Conservation (phyloP, 2,113 vertebrate genomes). For the Ceyx melanurus region DNA sequence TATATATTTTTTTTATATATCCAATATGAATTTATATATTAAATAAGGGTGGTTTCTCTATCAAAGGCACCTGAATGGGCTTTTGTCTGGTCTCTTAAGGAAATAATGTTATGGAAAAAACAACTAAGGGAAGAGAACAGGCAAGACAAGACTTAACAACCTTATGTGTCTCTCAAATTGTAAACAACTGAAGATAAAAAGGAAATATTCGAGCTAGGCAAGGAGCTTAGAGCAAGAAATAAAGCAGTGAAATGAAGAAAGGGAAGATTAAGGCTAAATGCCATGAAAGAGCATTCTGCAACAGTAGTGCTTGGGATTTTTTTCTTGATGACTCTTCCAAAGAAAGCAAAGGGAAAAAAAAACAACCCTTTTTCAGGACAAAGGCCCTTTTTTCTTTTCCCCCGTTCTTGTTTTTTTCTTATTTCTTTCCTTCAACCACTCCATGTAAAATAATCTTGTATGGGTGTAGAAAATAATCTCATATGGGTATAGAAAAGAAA, state of each 20-base stretch:
- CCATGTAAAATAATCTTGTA: not conserved
- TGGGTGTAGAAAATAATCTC: not conserved
- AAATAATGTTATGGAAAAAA: not conserved
- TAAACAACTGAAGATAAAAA: not conserved
- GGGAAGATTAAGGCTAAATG: slow-evolving; percentile 15
- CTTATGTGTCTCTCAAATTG: not conserved
- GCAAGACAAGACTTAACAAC: not conserved
- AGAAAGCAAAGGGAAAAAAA: not conserved
- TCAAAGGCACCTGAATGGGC: not conserved
- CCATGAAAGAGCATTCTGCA: slow-evolving; percentile 10
- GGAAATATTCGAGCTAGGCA: not conserved
- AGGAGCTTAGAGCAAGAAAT: not conserved
- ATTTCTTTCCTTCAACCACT: not conserved
- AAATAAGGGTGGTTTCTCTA: not conserved
- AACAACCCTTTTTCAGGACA: not conserved
- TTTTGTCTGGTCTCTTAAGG: not conserved
- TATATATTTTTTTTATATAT: no score
- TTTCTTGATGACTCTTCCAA: slow-evolving; percentile 1
- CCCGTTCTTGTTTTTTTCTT: not conserved
- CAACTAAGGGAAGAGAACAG: not conserved
- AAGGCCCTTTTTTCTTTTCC: not conserved
- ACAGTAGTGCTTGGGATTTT: not conserved
- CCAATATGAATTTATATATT: no score
- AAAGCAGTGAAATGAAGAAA: slow-evolving; percentile 7
- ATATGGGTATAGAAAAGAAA: not conserved